Conservation (phyloP, 1,140 invertebrate species). For the Macrocentrus cingulum region DNA sequence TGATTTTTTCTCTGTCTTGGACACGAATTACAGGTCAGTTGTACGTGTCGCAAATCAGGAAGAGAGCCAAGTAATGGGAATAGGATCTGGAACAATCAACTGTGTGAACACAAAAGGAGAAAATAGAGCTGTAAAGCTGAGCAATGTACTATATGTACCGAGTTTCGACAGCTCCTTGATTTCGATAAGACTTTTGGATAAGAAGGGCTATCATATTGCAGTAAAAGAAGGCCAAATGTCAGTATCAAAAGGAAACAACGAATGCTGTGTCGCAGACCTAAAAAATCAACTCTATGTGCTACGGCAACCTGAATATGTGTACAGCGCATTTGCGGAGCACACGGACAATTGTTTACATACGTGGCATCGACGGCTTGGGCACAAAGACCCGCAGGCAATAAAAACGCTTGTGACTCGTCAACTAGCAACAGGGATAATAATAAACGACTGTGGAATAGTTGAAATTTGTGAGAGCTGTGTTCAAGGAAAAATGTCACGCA, state of each 20-base stretch:
- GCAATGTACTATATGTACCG: constrained; percentile 10
- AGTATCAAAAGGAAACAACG: constrained; percentile 35
- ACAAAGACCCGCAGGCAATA: constrained; percentile 12
- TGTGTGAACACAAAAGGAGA: not conserved
- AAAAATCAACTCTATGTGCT: constrained; percentile 13
- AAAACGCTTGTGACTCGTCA: constrained; percentile 4
- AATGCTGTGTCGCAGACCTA: constrained; percentile 1
- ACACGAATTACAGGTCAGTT: constrained; percentile 1
- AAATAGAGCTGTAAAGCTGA: not conserved
- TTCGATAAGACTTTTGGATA: constrained; percentile 40
- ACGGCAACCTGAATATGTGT: not conserved
- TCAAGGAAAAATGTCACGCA: constrained; percentile 31
- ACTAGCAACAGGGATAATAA: constrained; percentile 1
- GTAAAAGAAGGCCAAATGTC: constrained; percentile 36
- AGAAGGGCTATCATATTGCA: constrained; percentile 39
- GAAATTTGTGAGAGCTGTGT: constrained; percentile 32
- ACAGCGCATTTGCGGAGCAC: not conserved
- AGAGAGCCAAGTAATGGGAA: constrained; percentile 2
- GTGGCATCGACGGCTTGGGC: constrained; percentile 24
- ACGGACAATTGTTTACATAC: constrained; percentile 16
- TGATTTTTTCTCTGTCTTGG: constrained; percentile 7
- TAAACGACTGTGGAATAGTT: not conserved
- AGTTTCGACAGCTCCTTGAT: constrained; percentile 37
- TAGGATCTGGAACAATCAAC: constrained; percentile 14
- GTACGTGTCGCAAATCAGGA: constrained; percentile 13